A percentile compares a stretch with the other conserved stretches of the same genome.
phyloP scores from a whole-genome alignment of 2,888 invertebrate genomes.

The Sphinx pinastri region DNA sequence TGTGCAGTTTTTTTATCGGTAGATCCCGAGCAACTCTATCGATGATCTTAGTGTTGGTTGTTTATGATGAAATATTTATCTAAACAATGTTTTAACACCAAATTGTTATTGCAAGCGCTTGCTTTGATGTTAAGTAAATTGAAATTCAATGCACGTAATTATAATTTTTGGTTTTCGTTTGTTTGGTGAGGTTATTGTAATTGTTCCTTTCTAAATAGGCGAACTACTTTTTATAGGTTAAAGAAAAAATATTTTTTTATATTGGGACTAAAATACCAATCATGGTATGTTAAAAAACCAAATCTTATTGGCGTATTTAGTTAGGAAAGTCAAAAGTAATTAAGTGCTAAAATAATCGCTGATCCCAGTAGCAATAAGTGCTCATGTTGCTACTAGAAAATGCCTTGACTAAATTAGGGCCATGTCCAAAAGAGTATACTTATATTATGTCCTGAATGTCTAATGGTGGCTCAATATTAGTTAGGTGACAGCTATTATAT shows the following conservation, averaged over 20 bases:
- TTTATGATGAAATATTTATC: not conserved
- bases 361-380: not conserved
- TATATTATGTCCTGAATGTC: too few relatives aligned
- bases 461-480: conserved; percentile 9
- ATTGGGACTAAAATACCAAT: conserved; percentile 1
- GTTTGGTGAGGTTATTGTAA: not conserved
- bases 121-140: conserved; percentile 13
- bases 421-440: conserved; percentile 1
- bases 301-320: not conserved
- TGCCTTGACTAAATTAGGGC: conserved; percentile 9
- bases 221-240: not conserved
- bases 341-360: conserved; percentile 1
- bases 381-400: not conserved
- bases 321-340: conserved; percentile 3
- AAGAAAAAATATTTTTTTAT: conserved; percentile 9
- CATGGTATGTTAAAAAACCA: conserved; percentile 12
- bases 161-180: not conserved
- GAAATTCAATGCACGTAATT: not conserved
- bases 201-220: not conserved
- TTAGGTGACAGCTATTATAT: too few relatives aligned
- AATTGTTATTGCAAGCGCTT: not conserved
- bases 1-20: conserved; percentile 2
- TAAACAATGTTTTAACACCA: not conserved
- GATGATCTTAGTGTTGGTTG: not conserved
- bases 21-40: conserved; percentile 10